Base-by-base conservation (phyloP, 2,888 invertebrate genomes). In the Drosophila emarginata region DNA sequence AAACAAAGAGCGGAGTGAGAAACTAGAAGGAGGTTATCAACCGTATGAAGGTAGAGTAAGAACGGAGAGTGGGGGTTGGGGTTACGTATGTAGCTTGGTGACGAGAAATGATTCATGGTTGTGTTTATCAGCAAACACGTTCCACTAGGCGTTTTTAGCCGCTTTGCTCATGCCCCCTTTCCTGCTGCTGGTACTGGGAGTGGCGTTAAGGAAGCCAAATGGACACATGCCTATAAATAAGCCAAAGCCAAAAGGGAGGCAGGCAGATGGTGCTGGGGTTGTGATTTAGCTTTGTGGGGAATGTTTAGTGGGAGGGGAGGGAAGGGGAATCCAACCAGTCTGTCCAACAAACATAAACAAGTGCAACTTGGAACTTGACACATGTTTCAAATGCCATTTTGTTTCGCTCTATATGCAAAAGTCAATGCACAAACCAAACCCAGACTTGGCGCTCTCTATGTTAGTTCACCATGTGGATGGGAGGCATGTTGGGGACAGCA, bases 101-200 rank as follows among this genome's bases (percentile, higher is more conserved):
- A 63, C 72, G 64, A 71, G 68, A 83, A 88, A 87, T 84, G 88
- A 84, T 84, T 84, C 84, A 88, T 88, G 81, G 88, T 65, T 74
- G 82, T 87, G 84, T 88, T 84, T 88, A 84, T 84, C 84, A 84
- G 78, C 86, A 82, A 82, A 82, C 88, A 84, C 84, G 84, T 84
- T 84, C 74, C 81, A 84, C 76, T 77, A 77, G 64, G 71, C 72
- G 54, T 60, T 72, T 28, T 57, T 21, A 12, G 21, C 12, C 45
- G 21, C 45, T 45, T 45, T 45, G 45, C 45, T 45, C 45, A 21
- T 21, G 87, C 87, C 87, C 73, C 84, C 87, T 87, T 74, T 75
- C 60, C 65, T 58, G 54, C 36, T 70, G 14, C 36, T 23, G 14
- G 57, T 23, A 11, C 15, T 36, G 54, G 28, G 65, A 68, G 68